A percentile compares a stretch with the other conserved stretches of the same genome.
These are phyloP conservation scores for Aphidius gifuensis DNA, from an alignment of 1,140 invertebrate species.

Conservation along the genomic window DNA sequence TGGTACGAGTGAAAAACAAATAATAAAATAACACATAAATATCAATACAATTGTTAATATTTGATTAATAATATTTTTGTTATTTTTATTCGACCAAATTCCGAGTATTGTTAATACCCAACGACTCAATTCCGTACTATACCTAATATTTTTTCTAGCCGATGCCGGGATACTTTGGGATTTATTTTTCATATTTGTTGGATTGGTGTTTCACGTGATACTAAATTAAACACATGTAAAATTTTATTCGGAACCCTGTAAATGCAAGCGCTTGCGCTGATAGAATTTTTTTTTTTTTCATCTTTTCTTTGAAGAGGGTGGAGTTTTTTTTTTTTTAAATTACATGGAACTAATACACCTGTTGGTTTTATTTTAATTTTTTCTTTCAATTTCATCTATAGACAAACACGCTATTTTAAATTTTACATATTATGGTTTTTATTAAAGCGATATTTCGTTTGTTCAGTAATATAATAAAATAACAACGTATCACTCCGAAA, in stretches of 20 bases:
- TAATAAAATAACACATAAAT: neutral
- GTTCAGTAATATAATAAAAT: too few relatives aligned
- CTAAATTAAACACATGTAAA: too few relatives aligned
- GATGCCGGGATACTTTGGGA: neutral
- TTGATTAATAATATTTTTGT: constrained; percentile 5
- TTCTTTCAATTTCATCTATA: too few relatives aligned
- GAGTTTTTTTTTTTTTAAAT: too few relatives aligned
- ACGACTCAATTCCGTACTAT: constrained; percentile 28
- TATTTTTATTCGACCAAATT: constrained; percentile 26
- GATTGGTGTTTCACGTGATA: neutral
- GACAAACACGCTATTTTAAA: too few relatives aligned
- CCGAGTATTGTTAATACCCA: constrained; percentile 34
- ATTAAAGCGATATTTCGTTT: too few relatives aligned
- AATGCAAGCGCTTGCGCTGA: neutral
- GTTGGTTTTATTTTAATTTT: too few relatives aligned
- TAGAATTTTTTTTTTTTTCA: too few relatives aligned
- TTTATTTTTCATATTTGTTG: constrained; percentile 9
- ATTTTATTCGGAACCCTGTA: neutral
- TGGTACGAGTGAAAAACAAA: constrained; percentile 11
- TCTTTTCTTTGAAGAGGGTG: too few relatives aligned
- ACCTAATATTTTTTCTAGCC: constrained; percentile 24
- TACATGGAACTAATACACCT: too few relatives aligned
- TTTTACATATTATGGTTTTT: too few relatives aligned
- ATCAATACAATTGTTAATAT: neutral
- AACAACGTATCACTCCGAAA: too few relatives aligned